Base-by-base conservation (phyloP, 2,888 invertebrate genomes). In the Perizoma flavofasciatum region DNA sequence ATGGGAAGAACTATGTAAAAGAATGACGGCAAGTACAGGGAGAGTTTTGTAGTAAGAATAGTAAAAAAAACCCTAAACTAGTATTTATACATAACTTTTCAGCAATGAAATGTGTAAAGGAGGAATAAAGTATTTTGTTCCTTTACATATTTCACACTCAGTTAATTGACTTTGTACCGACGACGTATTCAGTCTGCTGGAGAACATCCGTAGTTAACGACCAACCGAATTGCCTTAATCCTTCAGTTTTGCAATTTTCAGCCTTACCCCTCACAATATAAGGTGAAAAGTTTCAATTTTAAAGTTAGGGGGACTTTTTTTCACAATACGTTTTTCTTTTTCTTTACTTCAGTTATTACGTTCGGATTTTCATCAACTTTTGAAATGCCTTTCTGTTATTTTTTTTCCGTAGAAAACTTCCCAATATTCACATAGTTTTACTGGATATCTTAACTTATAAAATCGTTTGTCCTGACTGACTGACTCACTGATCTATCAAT, bases 141-240 rank as follows among this genome's bases (percentile, higher is more conserved):
- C 71, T 81, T 82, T 84, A 78, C 83, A 85, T 82, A 82, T 86
- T 85, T 85, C 81, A 83, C 84, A 81, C 78, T 75, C 74, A 74
- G 75, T 79, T 84, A 81, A 83, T 84, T 83, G 83, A 78, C 78
- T 81, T 82, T 74, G 72, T 71, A 70, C 66, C 68, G 70, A 74
- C 70, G 70, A 74, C 70, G 70, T 69, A 69, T 70, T 66, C 72
- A 71, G 76, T 66, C 72, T 77, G 74, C 37, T 55, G 46, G 46
- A 65, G 69, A 69, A 77, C 70, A 72, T 79, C 71, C 72, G 52
- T 62, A 66, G 63, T 74, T 22, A 70, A 67, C 67, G 67, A 70
- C 70, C 65, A 49, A 66, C 71, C 65, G 68, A 75, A 78, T 71
- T 71, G 71, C 68, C 65, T 56, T 51, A 58, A 53, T 52, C 47